Conservation (phyloP, 1,140 invertebrate species). For the Heliconius congener region DNA sequence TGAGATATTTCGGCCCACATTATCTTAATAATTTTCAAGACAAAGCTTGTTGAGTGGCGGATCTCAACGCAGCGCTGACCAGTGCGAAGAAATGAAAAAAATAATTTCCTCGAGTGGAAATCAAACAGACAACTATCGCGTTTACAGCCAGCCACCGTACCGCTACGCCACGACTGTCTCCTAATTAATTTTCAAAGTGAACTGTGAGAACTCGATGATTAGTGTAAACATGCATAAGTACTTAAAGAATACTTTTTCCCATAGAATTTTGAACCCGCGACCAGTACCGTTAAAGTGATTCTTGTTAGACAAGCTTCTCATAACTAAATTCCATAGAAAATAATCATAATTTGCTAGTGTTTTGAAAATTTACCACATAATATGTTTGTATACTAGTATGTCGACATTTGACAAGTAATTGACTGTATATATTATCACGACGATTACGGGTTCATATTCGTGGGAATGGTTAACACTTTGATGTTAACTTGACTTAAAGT, state of each 20-base stretch:
- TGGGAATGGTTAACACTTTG: too few species aligned
- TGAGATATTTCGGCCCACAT: too few species aligned
- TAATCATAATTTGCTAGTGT: not conserved
- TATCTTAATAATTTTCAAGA: too few species aligned
- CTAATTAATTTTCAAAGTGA: slow-evolving; percentile 6
- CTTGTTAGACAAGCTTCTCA: not conserved
- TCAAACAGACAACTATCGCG: too few species aligned
- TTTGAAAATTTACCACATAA: not conserved
- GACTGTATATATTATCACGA: not conserved
- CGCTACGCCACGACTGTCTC: too few species aligned
- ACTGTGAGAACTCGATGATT: not conserved
- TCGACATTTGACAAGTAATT: not conserved
- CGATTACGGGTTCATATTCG: not conserved
- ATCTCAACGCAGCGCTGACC: too few species aligned
- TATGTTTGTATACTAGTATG: too few species aligned
- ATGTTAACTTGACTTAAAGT: too few species aligned
- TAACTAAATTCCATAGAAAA: not conserved
- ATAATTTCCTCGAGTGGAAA: too few species aligned
- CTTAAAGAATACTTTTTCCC: not conserved
- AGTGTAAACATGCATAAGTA: not conserved
- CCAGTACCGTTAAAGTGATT: not conserved
- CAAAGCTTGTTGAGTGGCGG: too few species aligned
- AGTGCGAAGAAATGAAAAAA: too few species aligned
- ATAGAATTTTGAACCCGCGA: not conserved
- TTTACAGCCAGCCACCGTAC: too few species aligned